A percentile compares a stretch with the other conserved stretches of the same genome.
Conservation (phyloP, 2,797 vertebrate species). For the Perodicticus potto region DNA sequence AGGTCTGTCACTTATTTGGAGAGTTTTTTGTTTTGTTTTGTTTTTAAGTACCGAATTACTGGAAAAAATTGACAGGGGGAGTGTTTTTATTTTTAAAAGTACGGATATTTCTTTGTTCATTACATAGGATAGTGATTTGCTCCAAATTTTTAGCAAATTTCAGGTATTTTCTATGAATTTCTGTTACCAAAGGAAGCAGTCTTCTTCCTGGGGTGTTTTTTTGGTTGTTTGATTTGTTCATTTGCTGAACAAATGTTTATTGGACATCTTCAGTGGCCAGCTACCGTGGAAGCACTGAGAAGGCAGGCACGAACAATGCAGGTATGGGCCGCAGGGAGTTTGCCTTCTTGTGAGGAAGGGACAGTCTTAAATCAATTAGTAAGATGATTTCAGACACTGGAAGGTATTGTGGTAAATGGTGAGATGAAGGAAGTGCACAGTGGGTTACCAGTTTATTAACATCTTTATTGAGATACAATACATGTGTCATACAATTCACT, state of each 20-base stretch:
- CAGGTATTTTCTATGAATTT: background rate
- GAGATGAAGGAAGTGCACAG: background rate
- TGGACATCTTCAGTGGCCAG: background rate
- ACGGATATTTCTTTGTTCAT: background rate
- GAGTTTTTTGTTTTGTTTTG: background rate
- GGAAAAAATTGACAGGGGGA: background rate
- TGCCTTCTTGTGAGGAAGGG: background rate
- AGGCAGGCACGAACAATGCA: background rate
- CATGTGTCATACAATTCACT: background rate
- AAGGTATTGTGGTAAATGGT: background rate
- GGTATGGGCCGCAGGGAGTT: background rate
- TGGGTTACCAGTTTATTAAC: background rate
- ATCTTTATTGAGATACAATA: background rate
- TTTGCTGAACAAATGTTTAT: background rate
- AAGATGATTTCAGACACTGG: background rate
- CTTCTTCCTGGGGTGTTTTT: no score
- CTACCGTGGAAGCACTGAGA: background rate
- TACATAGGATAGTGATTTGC: background rate
- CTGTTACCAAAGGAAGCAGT: background rate
- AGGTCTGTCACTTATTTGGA: background rate
- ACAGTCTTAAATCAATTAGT: background rate
- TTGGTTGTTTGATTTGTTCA: background rate
- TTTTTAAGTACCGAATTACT: background rate
- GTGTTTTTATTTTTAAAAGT: slow-evolving; percentile 39
- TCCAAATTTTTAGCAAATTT: background rate